phyloP scores from a whole-genome alignment of 2,888 invertebrate genomes.

The Teinopalpus imperialis region DNA sequence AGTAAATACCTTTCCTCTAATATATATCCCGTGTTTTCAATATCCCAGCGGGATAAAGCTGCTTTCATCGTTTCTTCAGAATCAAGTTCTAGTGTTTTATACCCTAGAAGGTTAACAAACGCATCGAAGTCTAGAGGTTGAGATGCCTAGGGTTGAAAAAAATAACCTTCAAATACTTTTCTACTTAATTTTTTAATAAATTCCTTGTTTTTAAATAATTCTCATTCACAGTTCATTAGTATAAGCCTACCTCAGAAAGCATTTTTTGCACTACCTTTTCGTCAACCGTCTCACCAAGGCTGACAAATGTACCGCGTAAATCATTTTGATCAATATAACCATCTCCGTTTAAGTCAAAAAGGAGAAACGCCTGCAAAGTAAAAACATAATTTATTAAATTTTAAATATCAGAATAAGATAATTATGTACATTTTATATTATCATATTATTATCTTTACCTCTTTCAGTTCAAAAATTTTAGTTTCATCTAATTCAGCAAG shows the following conservation, averaged over 20 bases:
- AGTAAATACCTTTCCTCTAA: slow-evolving; percentile 82
- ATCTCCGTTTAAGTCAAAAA: slow-evolving; percentile 85
- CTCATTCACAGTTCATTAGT: too few species aligned
- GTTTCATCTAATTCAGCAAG: slow-evolving; percentile 81
- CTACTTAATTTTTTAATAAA: too few species aligned
- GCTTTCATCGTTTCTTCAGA: slow-evolving; percentile 84
- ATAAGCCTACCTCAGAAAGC: slow-evolving; percentile 79
- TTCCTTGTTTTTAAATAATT: too few species aligned
- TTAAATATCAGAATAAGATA: too few species aligned
- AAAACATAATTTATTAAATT: too few species aligned
- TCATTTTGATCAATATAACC: slow-evolving; percentile 85
- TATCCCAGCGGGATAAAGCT: slow-evolving; percentile 85
- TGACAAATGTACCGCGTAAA: slow-evolving; percentile 82
- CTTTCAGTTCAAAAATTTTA: slow-evolving; percentile 84
- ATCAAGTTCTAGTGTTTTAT: slow-evolving; percentile 83
- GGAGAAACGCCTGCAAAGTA: slow-evolving; percentile 83
- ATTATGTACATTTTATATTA: too few species aligned
- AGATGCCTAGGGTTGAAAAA: too few species aligned
- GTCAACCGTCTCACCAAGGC: slow-evolving; percentile 80
- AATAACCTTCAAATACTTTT: too few species aligned
- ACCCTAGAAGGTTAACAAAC: slow-evolving; percentile 83
- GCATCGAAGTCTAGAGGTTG: slow-evolving; percentile 84
- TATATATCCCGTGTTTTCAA: slow-evolving; percentile 82
- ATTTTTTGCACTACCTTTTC: slow-evolving; percentile 82
- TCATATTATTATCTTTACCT: too few species aligned